phyloP scores from a whole-genome alignment of 2,797 vertebrate species.

The Hydrophis major region DNA sequence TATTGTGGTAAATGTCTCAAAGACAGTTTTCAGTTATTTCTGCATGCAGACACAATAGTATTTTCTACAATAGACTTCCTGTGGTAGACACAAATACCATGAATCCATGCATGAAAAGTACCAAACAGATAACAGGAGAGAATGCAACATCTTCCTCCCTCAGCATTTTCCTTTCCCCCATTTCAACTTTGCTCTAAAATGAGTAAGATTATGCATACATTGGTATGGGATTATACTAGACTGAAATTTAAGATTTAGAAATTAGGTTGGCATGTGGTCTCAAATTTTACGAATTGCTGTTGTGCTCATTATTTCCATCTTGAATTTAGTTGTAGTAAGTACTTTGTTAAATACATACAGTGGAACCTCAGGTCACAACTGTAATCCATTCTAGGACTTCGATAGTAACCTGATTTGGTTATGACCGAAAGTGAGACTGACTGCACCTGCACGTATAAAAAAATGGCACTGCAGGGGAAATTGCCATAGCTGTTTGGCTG shows the following conservation, averaged over 20 bases:
- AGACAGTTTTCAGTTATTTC: neutral
- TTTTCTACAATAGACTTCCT: neutral
- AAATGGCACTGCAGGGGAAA: no score
- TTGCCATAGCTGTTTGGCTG: no score
- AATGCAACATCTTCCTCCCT: neutral
- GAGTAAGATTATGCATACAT: neutral
- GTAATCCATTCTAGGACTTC: no score
- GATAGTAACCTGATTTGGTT: no score
- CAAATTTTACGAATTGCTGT: neutral
- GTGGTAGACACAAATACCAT: neutral
- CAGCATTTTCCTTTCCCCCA: neutral
- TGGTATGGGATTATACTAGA: neutral
- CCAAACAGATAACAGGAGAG: neutral
- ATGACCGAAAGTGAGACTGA: no score
- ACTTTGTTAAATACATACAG: neutral
- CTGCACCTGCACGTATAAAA: no score
- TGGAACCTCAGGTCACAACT: no score
- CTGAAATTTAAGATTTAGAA: neutral
- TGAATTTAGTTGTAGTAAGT: neutral
- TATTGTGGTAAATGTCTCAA: neutral
- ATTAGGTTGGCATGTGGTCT: neutral
- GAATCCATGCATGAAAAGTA: neutral
- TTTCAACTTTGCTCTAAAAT: neutral
- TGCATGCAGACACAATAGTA: neutral
- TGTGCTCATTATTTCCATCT: neutral